Evolutionary conservation across 2,113 vertebrate species (phyloP).

Genomic region (Gobiocypris rarus): DNA sequence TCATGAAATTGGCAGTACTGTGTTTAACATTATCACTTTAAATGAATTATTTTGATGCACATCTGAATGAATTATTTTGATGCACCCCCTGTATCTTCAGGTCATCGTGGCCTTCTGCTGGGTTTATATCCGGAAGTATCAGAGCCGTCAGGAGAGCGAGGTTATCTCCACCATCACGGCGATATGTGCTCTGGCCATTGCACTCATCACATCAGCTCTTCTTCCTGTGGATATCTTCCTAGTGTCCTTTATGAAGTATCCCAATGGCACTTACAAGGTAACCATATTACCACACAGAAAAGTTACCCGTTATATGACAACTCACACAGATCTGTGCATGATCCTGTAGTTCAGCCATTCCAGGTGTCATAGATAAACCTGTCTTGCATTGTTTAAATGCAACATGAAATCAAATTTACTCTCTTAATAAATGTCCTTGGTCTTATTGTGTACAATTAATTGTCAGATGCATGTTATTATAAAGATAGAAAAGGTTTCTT

Average conservation of each 20-base stretch:
- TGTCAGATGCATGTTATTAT: not conserved
- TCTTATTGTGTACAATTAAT: not conserved
- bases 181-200: constrained; percentile 92
- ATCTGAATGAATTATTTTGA: not conserved
- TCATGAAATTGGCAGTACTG: not conserved
- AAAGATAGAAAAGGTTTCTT: not conserved
- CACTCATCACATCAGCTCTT: constrained; percentile 94
- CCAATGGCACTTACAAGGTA: constrained; percentile 98
- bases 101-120: constrained; percentile 93
- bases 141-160: constrained; percentile 95
- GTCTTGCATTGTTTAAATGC: not conserved
- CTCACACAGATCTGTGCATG: not conserved
- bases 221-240: constrained; percentile 97
- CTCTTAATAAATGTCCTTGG: not conserved
- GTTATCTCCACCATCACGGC: constrained; percentile 96
- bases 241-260: constrained; percentile 96
- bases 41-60: not conserved
- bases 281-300: constrained; percentile 38
- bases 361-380: not conserved
- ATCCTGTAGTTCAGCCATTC: not conserved
- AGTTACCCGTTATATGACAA: no score
- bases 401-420: not conserved
- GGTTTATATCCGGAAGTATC: constrained; percentile 96
- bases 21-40: not conserved
- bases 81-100: constrained; percentile 69